phyloP scores from a whole-genome alignment of 2,113 vertebrate genomes.

The Pantherophis guttatus region DNA sequence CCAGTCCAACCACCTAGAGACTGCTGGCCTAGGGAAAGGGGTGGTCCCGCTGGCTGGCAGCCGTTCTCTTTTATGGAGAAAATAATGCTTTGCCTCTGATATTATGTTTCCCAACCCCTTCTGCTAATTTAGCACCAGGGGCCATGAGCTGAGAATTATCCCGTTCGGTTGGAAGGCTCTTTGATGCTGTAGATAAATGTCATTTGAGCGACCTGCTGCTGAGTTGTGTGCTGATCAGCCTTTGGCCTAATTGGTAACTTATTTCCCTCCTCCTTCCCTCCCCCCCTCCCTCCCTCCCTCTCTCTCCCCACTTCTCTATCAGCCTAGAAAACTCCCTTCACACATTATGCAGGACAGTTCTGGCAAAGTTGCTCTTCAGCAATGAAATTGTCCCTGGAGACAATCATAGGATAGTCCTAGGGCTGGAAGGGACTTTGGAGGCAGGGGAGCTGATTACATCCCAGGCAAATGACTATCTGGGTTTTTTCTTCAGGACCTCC shows the following conservation, averaged over 20 bases:
- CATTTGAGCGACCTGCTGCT: background rate
- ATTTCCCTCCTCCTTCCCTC: background rate
- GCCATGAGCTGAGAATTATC: background rate
- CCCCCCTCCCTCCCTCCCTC: background rate
- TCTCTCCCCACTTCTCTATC: background rate
- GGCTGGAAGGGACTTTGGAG: too few relatives aligned
- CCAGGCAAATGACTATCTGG: too few relatives aligned
- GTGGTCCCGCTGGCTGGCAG: background rate
- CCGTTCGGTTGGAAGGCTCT: background rate
- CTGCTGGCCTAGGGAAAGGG: background rate
- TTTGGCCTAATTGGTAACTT: background rate
- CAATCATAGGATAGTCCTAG: background rate
- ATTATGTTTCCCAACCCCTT: background rate
- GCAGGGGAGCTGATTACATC: too few relatives aligned
- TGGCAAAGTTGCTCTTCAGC: background rate
- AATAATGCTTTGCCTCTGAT: background rate
- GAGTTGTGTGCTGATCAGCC: background rate
- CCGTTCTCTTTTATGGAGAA: background rate
- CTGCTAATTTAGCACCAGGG: background rate
- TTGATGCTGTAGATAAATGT: background rate
- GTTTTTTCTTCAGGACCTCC: too few relatives aligned
- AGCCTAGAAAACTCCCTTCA: too few relatives aligned
- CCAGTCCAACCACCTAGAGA: fast-evolving
- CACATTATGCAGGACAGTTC: background rate
- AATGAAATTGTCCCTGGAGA: background rate